Conservation (phyloP, 2,113 vertebrate species). For the Barnardius zonarius region DNA sequence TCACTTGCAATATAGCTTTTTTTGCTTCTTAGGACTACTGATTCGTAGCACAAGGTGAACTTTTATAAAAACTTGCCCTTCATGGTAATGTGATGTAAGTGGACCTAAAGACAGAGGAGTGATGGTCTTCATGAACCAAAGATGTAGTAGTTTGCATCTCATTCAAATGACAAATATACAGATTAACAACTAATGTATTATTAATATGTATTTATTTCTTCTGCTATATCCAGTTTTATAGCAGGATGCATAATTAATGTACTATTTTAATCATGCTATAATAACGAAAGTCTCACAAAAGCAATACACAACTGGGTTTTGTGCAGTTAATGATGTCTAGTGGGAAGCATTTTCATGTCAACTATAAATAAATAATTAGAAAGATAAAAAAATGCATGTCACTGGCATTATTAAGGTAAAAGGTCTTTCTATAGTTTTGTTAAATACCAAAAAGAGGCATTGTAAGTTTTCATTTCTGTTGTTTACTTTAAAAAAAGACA, state of each 20-base stretch:
- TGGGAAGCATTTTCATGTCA: slow-evolving; percentile 65
- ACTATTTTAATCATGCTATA: slow-evolving; percentile 74
- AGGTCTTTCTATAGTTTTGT: slow-evolving; percentile 47
- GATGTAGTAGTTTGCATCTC: slow-evolving; percentile 37
- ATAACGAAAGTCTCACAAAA: slow-evolving; percentile 68
- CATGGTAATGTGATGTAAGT: not conserved
- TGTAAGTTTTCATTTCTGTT: slow-evolving; percentile 18
- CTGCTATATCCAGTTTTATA: slow-evolving; percentile 69
- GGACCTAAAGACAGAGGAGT: slow-evolving; percentile 3
- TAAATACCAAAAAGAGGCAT: slow-evolving; percentile 43
- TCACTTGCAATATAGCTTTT: not conserved
- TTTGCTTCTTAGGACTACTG: not conserved
- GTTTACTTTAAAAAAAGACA: slow-evolving; percentile 32
- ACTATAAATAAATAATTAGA: slow-evolving; percentile 73
- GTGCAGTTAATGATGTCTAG: slow-evolving; percentile 53
- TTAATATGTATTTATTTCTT: slow-evolving; percentile 73
- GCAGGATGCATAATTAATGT: slow-evolving; percentile 75
- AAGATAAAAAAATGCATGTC: slow-evolving; percentile 60
- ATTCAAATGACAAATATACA: slow-evolving; percentile 64
- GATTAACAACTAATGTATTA: slow-evolving; percentile 75
- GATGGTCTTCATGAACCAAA: slow-evolving; percentile 20
- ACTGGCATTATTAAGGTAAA: slow-evolving; percentile 64
- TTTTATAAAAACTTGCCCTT: not conserved
- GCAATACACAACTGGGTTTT: slow-evolving; percentile 58
- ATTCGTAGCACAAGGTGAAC: not conserved